Evolutionary conservation across 2,888 invertebrate genomes (phyloP), one percentile per base, ranked within the genome.

Genomic region (Trypoxylon attenuatum): DNA sequence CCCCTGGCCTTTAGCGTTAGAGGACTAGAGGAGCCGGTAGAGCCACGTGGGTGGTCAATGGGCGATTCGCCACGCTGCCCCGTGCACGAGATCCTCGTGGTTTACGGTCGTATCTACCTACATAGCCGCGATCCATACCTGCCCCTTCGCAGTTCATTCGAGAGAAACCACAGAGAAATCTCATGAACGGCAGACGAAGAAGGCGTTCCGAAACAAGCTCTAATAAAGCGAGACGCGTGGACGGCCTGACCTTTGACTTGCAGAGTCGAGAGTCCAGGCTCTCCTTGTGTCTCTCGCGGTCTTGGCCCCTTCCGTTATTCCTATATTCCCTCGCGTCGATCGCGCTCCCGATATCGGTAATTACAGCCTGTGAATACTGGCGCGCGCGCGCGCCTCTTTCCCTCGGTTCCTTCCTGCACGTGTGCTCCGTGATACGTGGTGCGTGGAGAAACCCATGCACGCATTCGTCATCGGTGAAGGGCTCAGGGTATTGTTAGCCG

Each of bases 31-130:
- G 55, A 46, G 51, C 43, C 49, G n/a, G n/a, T 15, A 27, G 23
- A 39, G 39, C 61, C 53, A 73, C 73, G 80, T 77, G 78, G 79
- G 81, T 80, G 82, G 77, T 76, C 79, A 77, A 79, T 80, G 75
- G 76, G 66, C 70, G 74, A 73, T 77, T 69, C 72, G 49, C 55
- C 42, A 57, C 39, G 57, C 66, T 65, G 56, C 76, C 56, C 39
- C 51, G 51, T 64, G 59, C 21, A 3, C 10, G 43, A 66, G 61
- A 65, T 71, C 66, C 63, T 68, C 64, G 67, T 76, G 76, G 72
- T 75, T 75, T 75, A 75, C 64, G 72, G 72, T 61, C 67, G 53
- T 74, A 66, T 73, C 64, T 60, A 38, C 57, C 57, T 74, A 62
- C 67, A 71, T 53, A 58, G 66, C 47, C 42, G 49, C 51, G 63